phyloP scores from a whole-genome alignment of 1,140 invertebrate genomes.

The Condylostylus longicornis region DNA sequence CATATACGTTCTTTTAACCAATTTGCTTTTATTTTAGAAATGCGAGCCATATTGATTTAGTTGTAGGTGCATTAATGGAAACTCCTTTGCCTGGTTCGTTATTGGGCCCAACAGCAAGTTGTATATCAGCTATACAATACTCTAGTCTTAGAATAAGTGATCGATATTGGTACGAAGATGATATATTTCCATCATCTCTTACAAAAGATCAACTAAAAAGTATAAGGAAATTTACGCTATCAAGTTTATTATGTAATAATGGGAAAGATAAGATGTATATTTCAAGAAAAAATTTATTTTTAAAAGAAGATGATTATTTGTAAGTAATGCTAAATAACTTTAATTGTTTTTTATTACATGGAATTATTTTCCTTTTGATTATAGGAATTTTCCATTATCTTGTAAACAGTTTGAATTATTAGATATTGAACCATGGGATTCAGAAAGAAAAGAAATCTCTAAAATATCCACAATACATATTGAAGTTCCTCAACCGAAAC shows the following conservation, averaged over 20 bases:
- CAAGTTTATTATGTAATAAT: constrained; percentile 18
- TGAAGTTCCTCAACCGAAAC: too few species aligned
- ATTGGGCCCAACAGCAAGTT: constrained; percentile 76
- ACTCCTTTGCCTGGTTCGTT: constrained; percentile 59
- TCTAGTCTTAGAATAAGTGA: constrained; percentile 63
- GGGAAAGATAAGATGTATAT: too few species aligned
- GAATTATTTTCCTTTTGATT: too few species aligned
- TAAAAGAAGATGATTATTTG: constrained; percentile 73
- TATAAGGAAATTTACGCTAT: constrained; percentile 37
- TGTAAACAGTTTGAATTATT: too few species aligned
- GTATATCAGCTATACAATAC: constrained; percentile 67
- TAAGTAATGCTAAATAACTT: too few species aligned
- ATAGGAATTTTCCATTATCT: too few species aligned
- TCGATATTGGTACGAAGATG: constrained; percentile 93
- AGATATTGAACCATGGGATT: too few species aligned
- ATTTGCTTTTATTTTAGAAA: constrained; percentile 33
- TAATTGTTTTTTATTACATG: too few species aligned
- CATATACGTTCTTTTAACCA: too few species aligned
- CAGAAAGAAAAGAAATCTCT: too few species aligned
- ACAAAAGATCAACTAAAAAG: constrained; percentile 58
- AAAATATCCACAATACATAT: too few species aligned
- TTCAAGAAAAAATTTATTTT: too few species aligned
- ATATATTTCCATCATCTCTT: constrained; percentile 76
- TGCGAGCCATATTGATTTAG: constrained; percentile 71
- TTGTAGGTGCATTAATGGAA: constrained; percentile 73